Evolutionary conservation across 1,140 invertebrate species (phyloP), one percentile per base, ranked within the genome.

Genomic region (Heliconius nattereri): DNA sequence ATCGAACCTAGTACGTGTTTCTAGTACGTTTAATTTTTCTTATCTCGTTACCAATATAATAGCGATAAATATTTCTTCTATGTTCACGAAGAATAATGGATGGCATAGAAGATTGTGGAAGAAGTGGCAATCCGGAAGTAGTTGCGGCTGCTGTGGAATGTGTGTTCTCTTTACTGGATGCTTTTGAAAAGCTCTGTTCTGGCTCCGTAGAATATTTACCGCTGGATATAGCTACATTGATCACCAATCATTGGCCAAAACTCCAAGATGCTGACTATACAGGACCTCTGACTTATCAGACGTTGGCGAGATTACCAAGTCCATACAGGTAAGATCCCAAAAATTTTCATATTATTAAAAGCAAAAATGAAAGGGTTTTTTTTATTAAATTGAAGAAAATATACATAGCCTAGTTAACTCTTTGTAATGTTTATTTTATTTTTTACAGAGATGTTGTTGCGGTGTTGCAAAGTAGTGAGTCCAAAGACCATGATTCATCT

Each of bases 101-200:
- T 90, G 98, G 98, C 5, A 97, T 99, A 84, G 97, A 98, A 94
- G 98, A 99, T 92, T 97, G 97, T 85, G 95, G 95, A 20, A 94
- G 95, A 35, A 96, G 95, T 54, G 96, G 96, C 60, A 96, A 96
- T 83, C 95, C 97, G n/a, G 95, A 96, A 75, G 96, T 98, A 20
- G 95, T 98, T 52, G 95, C 97, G 77, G 96, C 97, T 0, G 97
- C 97, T 87, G 97, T 98, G 1, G 96, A 97, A 77, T 98, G 98
- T 89, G 96, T 98, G 23, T 97, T 98, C 7, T 96, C 97, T 1
- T 95, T 99, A 84, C 94, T 99, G 20, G 96, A 96, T 52, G 97
- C 98, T 8, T 93, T 99, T 29, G 97, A 98, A 90, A 96, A 97
- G 80, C 94, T 99, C 0, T 97, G 97, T 86, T 96, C 96, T 16